Percentiles rank a stretch among this genome's conserved stretches.
Conservation (phyloP, 1,140 invertebrate species). For the Aporrectodea caliginosa region DNA sequence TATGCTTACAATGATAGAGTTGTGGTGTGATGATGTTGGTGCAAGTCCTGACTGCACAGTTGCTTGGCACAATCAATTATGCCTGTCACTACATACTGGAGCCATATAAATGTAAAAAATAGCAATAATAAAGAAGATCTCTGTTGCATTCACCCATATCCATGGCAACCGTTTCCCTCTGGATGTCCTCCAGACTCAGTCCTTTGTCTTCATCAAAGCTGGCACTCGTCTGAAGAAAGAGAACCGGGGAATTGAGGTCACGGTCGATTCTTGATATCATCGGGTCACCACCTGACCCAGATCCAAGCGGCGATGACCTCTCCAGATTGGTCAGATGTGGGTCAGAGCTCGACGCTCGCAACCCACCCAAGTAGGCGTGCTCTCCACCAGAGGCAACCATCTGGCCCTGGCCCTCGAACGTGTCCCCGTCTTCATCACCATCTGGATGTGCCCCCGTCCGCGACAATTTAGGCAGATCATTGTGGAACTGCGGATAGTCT, state of each 20-base stretch:
- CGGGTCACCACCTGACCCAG: constrained; percentile 17
- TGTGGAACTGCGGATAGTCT: constrained; percentile 25
- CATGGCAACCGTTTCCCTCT: constrained; percentile 27
- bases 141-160: constrained; percentile 31
- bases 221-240: constrained; percentile 41
- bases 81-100: too few species aligned
- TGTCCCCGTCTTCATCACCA: not conserved
- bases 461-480: not conserved
- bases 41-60: too few species aligned
- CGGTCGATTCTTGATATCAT: constrained; percentile 31
- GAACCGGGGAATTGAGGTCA: constrained; percentile 42
- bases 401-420: not conserved
- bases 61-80: too few species aligned
- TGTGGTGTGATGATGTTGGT: too few species aligned
- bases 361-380: constrained; percentile 14
- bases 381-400: constrained; percentile 27
- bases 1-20: too few species aligned
- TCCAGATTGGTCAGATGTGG: constrained; percentile 35
- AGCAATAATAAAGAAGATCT: not conserved
- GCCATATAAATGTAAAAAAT: too few species aligned
- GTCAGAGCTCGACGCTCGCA: constrained; percentile 46
- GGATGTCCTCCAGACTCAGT: constrained; percentile 15
- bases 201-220: not conserved
- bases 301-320: constrained; percentile 1
- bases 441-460: not conserved